Base-by-base conservation (phyloP, 2,797 vertebrate genomes). In the Cirrhinus molitorella region DNA sequence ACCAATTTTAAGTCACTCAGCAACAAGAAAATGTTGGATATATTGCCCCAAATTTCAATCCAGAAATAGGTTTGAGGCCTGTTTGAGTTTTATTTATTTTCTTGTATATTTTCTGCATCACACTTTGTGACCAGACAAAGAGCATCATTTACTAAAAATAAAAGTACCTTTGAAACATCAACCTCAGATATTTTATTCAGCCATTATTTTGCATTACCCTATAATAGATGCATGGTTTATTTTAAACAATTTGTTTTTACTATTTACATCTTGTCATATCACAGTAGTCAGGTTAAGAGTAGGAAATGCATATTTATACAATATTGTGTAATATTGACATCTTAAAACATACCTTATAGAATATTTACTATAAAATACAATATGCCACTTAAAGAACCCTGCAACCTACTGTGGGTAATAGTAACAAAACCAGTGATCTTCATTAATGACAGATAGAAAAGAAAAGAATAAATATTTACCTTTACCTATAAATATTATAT, bases 61-160 rank as follows among this genome's bases (percentile, higher is more conserved):
- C 55, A 63, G 34, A 47, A 73, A 37, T 43, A 73, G 17, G 21
- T 67, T 83, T 81, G 40, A 74, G 83, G 80, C 76, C 72, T 85
- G 47, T 47, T 53, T 75, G 65, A 72, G 23, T 84, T 84, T 59
- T 80, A 85, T 88, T 87, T 87, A 83, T 85, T 88, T 80, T 82
- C 75, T 55, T 61, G 28, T 78, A 79, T 53, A 59, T 72, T 61
- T 74, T 47, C 57, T 49, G 55, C 43, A 72, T 47, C 66, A 88
- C 63, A 61, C 17, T 84, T 87, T 88, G 80, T 85, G 84, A 83
- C 79, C 63, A 80, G 51, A 19, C 82, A 83, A 80, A 81, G 72
- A 79, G 79, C 51, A 72, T 49, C 77, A 85, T 88, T 88, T 90
- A 88, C 86, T 90, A 88, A 90, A 88, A 94, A 95, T 94, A 94